Conservation (phyloP, 1,140 invertebrate genomes). For the Drosophila aff. region DNA sequence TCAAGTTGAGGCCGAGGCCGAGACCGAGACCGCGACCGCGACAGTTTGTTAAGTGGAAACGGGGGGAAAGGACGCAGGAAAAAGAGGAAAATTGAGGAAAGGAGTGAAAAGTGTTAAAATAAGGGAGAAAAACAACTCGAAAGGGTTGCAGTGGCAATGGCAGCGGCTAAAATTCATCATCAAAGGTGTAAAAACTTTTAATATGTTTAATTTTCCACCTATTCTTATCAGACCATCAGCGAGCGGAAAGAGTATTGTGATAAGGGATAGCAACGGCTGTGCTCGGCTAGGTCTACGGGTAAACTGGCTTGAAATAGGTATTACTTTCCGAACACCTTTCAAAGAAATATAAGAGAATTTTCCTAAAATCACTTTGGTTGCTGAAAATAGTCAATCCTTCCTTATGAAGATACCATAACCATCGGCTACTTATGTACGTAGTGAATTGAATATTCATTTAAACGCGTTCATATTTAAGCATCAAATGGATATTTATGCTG, state of each 20-base stretch:
- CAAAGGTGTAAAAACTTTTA: constrained; percentile 84
- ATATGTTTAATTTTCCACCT: constrained; percentile 84
- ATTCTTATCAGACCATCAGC: constrained; percentile 39
- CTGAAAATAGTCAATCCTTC: too few species aligned
- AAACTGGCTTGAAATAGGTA: too few species aligned
- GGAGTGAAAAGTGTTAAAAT: constrained; percentile 11
- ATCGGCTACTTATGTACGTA: background rate
- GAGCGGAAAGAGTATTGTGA: background rate
- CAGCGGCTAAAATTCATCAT: constrained; percentile 72
- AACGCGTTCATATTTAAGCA: background rate
- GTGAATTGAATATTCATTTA: background rate
- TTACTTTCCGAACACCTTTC: too few species aligned
- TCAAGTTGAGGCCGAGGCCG: constrained; percentile 14
- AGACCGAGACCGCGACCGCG: constrained; percentile 46
- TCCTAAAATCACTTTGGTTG: too few species aligned
- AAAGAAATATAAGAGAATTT: too few species aligned
- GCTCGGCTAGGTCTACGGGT: background rate
- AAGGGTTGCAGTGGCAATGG: constrained; percentile 60
- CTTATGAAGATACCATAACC: too few species aligned
- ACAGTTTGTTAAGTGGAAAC: constrained; percentile 71
- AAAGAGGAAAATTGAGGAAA: background rate
- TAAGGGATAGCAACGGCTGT: background rate
- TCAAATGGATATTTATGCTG: constrained; percentile 4
- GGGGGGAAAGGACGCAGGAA: constrained; percentile 8
- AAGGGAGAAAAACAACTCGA: constrained; percentile 14